Evolutionary conservation across 2,888 invertebrate genomes (phyloP).

Genomic region (Synergus laeviventris): DNA sequence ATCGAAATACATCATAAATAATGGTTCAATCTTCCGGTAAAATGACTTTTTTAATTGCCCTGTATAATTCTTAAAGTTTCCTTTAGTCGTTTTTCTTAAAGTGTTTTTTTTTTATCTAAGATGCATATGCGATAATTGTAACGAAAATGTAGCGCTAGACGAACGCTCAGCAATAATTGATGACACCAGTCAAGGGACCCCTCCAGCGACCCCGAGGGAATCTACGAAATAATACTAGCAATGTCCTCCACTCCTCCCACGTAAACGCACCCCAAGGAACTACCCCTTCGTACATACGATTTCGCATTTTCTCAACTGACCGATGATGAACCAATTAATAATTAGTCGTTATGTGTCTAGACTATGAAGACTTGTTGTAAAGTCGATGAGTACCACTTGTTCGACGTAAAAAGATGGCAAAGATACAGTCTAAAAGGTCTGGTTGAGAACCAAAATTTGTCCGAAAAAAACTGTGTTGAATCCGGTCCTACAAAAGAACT

Average conservation of each 20-base stretch:
- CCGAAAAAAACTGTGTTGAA: neutral
- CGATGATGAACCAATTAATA: conserved; percentile 62
- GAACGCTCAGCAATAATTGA: conserved; percentile 72
- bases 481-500: neutral
- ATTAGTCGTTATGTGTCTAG: conserved; percentile 60
- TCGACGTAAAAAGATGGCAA: neutral
- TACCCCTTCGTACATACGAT: conserved; percentile 48
- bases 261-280: conserved; percentile 58
- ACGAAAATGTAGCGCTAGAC: conserved; percentile 65
- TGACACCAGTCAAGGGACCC: conserved; percentile 68
- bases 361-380: conserved; percentile 49
- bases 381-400: neutral
- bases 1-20: no score
- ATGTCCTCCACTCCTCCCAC: conserved; percentile 57
- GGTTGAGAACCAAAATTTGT: neutral
- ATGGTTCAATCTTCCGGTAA: no score
- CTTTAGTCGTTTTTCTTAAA: neutral
- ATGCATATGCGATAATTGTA: conserved; percentile 18
- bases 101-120: neutral
- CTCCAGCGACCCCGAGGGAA: conserved; percentile 65
- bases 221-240: conserved; percentile 63
- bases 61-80: neutral
- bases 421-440: neutral
- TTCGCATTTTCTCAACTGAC: conserved; percentile 53
- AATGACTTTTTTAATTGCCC: no score